These are phyloP conservation scores for Monopterus albus DNA, from an alignment of 2,113 vertebrate genomes.

Conservation along the genomic window DNA sequence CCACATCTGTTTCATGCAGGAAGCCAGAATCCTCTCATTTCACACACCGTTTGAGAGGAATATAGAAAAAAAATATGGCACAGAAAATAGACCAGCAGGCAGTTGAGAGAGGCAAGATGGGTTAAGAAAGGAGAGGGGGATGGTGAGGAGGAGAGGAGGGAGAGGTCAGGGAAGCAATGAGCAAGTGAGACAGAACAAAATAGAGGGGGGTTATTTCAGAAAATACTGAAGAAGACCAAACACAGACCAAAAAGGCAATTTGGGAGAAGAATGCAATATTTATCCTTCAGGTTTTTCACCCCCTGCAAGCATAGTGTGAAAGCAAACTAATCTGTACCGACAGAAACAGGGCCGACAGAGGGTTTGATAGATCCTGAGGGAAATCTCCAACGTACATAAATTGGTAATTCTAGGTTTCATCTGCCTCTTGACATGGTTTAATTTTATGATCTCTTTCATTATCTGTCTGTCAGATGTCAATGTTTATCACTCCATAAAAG, in stretches of 20 bases:
- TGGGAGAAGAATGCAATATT: slow-evolving; percentile 36
- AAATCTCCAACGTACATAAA: slow-evolving; percentile 67
- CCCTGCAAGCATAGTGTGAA: slow-evolving; percentile 21
- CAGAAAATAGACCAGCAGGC: slow-evolving; percentile 37
- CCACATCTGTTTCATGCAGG: slow-evolving; percentile 67
- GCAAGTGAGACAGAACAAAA: slow-evolving; percentile 13
- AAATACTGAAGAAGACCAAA: slow-evolving; percentile 29
- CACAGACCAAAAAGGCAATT: slow-evolving; percentile 50
- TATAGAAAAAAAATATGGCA: slow-evolving; percentile 37
- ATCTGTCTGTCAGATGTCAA: slow-evolving; percentile 67
- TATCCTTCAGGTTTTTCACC: slow-evolving; percentile 14
- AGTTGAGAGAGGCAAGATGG: slow-evolving; percentile 19
- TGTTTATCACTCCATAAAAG: slow-evolving; percentile 63
- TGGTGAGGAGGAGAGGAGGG: background rate
- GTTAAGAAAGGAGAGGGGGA: slow-evolving; percentile 2
- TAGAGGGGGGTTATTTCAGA: slow-evolving; percentile 35
- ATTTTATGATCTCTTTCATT: slow-evolving; percentile 72
- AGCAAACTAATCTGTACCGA: slow-evolving; percentile 63
- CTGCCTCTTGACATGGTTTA: slow-evolving; percentile 62
- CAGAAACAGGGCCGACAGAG: slow-evolving; percentile 47
- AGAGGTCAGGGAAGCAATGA: slow-evolving; percentile 32
- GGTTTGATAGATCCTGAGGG: slow-evolving; percentile 64
- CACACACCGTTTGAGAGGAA: slow-evolving; percentile 68
- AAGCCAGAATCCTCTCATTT: slow-evolving; percentile 63
- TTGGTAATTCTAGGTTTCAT: slow-evolving; percentile 65